phyloP scores from a whole-genome alignment of 2,113 vertebrate genomes.

The Panthera uncia region DNA sequence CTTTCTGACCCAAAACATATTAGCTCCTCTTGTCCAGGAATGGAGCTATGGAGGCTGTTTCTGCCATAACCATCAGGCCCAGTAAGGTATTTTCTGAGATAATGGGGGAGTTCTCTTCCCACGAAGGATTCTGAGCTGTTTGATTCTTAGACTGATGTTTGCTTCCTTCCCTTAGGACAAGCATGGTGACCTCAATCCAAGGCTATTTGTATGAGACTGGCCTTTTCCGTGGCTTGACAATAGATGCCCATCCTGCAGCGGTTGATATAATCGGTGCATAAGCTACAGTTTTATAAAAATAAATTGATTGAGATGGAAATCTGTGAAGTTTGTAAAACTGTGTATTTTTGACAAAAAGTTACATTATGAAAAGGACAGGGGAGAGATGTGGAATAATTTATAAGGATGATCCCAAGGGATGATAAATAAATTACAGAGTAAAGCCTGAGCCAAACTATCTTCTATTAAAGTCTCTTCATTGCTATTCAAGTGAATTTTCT shows the following conservation, averaged over 20 bases:
- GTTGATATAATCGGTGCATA: background rate
- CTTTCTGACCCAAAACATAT: background rate
- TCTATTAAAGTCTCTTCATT: constrained; percentile 70
- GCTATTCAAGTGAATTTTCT: constrained; percentile 74
- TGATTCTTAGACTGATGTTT: background rate
- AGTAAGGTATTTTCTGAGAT: background rate
- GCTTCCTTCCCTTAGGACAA: background rate
- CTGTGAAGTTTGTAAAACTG: constrained; percentile 54
- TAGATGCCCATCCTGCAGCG: too few relatives aligned
- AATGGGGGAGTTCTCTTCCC: background rate
- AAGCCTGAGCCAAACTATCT: constrained; percentile 55
- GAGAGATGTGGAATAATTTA: constrained; percentile 67
- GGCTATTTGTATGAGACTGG: background rate
- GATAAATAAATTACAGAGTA: constrained; percentile 64
- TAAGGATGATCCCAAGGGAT: constrained; percentile 36
- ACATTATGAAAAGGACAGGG: constrained; percentile 58
- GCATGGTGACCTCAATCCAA: background rate
- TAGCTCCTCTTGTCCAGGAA: background rate
- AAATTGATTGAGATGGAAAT: constrained; percentile 52
- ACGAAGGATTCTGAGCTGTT: background rate
- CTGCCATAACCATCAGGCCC: too few relatives aligned
- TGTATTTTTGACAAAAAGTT: constrained; percentile 72
- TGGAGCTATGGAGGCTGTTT: background rate
- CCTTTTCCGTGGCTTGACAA: background rate
- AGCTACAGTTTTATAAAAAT: background rate